Percentiles rank a stretch among this genome's conserved stretches.
Evolutionary conservation across 2,888 invertebrate species (phyloP).

Genomic region (Galerucella calmariensis): DNA sequence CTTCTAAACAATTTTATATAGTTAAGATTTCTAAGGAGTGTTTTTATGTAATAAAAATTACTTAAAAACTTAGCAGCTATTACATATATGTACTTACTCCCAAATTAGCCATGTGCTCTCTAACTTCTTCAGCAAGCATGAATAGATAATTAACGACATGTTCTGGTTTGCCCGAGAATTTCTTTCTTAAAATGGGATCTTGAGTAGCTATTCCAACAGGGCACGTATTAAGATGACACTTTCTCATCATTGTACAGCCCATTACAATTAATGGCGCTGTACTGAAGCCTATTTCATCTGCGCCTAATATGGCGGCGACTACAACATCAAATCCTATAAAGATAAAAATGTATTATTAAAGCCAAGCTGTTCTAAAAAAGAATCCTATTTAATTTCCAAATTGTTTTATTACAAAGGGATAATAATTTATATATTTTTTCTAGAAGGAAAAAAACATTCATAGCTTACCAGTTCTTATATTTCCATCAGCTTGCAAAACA

Average conservation of each 20-base stretch:
- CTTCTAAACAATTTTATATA: no score
- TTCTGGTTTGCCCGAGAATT: constrained; percentile 97
- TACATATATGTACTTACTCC: constrained; percentile 76
- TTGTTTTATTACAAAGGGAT: no score
- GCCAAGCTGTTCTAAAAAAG: no score
- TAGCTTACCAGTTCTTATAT: constrained; percentile 81
- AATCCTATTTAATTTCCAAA: no score
- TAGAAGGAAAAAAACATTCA: not conserved
- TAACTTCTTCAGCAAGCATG: constrained; percentile 97
- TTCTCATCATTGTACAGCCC: constrained; percentile 99
- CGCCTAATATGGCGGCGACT: constrained; percentile 94
- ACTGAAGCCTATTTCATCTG: constrained; percentile 98
- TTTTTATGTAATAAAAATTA: no score
- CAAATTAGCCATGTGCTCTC: constrained; percentile 89
- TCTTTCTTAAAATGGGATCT: constrained; percentile 93
- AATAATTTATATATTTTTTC: no score
- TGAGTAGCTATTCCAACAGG: constrained; percentile 99
- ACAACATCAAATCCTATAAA: constrained; percentile 88
- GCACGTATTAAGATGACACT: constrained; percentile 98
- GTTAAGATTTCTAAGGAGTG: no score
- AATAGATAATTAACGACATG: constrained; percentile 98
- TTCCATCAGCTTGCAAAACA: constrained; percentile 96
- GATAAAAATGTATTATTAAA: no score
- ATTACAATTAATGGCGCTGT: constrained; percentile 97
- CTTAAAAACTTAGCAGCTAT: not conserved